phyloP scores from a whole-genome alignment of 1,140 invertebrate genomes.

The Parasteatoda tepidariorum region DNA sequence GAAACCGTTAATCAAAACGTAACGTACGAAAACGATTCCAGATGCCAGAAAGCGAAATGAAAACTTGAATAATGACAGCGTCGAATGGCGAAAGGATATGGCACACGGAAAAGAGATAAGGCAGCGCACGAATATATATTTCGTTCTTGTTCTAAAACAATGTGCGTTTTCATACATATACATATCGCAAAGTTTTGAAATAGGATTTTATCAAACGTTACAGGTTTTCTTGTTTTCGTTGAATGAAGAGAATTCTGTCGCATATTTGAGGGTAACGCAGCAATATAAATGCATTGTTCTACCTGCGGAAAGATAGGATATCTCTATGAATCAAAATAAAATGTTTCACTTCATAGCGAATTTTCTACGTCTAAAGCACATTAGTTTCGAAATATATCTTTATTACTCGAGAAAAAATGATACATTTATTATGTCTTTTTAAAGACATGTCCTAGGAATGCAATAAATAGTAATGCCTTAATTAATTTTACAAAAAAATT shows the following conservation, averaged over 20 bases:
- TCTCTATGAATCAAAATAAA: background rate
- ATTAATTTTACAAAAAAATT: too few species aligned
- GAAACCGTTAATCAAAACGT: slow-evolving; percentile 58
- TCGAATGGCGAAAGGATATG: slow-evolving; percentile 54
- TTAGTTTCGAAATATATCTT: too few species aligned
- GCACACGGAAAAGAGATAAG: slow-evolving; percentile 49
- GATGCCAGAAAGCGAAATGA: slow-evolving; percentile 50
- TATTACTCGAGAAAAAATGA: too few species aligned
- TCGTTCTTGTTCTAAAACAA: slow-evolving; percentile 54
- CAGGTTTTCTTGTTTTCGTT: slow-evolving; percentile 18
- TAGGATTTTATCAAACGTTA: slow-evolving; percentile 48
- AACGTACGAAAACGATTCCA: slow-evolving; percentile 38
- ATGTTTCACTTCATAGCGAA: background rate
- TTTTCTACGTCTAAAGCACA: too few species aligned
- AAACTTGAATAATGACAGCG: slow-evolving; percentile 52
- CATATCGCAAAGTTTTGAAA: slow-evolving; percentile 34
- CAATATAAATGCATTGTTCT: slow-evolving; percentile 45
- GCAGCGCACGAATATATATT: slow-evolving; percentile 45
- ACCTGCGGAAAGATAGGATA: slow-evolving; percentile 10
- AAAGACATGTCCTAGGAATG: too few species aligned
- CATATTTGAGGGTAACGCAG: slow-evolving; percentile 29
- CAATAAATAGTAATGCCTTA: too few species aligned
- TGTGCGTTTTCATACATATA: slow-evolving; percentile 23
- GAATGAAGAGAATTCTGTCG: slow-evolving; percentile 8
- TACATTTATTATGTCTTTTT: too few species aligned